Percentiles rank a stretch among this genome's conserved stretches.
Conservation (phyloP, 1,140 invertebrate species). For the Battus philenor region DNA sequence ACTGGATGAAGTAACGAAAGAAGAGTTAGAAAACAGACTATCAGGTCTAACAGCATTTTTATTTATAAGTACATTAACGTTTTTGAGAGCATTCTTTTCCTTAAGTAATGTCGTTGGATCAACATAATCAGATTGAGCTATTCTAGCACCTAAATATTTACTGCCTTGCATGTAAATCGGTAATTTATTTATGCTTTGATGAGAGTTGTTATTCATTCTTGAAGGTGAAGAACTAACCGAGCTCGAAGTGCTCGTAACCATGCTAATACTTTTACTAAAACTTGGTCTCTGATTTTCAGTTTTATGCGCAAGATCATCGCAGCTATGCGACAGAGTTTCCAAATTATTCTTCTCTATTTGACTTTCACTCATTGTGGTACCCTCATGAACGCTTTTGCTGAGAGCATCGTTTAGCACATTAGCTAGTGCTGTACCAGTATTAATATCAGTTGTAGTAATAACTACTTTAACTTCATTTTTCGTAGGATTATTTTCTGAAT, state of each 20-base stretch:
- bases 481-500: conserved; percentile 24
- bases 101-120: conserved; percentile 83
- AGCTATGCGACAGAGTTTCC: conserved; percentile 63
- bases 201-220: conserved; percentile 65
- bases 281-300: conserved; percentile 35
- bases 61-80: conserved; percentile 72
- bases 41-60: conserved; percentile 74
- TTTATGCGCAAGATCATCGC: conserved; percentile 61
- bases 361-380: conserved; percentile 50
- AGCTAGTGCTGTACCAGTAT: conserved; percentile 38
- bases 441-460: conserved; percentile 50
- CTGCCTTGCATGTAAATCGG: conserved; percentile 86
- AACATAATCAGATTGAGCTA: conserved; percentile 91
- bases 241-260: conserved; percentile 50
- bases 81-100: conserved; percentile 60
- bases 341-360: conserved; percentile 60
- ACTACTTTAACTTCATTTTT: conserved; percentile 60
- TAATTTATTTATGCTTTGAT: conserved; percentile 72
- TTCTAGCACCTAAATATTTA: conserved; percentile 87
- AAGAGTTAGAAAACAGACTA: conserved; percentile 75
- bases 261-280: conserved; percentile 61
- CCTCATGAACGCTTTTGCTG: conserved; percentile 66
- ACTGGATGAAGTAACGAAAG: conserved; percentile 79
- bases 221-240: conserved; percentile 44
- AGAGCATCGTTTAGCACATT: conserved; percentile 41